Evolutionary conservation across 1,140 invertebrate species (phyloP), one percentile per base, ranked within the genome.

Genomic region (Ptiloglossa arizonensis): DNA sequence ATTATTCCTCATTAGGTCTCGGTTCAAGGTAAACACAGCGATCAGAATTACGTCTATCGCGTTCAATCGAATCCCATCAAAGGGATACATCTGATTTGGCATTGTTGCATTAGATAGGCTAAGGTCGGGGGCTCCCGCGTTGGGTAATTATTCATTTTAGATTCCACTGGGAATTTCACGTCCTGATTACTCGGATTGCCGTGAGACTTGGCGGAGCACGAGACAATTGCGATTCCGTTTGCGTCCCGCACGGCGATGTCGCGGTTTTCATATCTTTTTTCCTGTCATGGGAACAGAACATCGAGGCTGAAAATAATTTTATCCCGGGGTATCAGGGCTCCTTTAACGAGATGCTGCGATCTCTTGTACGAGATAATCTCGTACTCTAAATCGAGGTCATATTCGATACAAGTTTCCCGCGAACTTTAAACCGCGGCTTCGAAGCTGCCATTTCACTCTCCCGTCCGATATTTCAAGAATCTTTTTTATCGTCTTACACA

Each of bases 61-160:
- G 38, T 46, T 35, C 29, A 35, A 67, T 67, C 62, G 27, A 46
- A 48, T 48, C 35, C 15, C 29, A n/a, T 67, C 63, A 74, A 74
- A 74, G 71, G 44, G 38, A 27, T 17, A 41, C 35, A 8, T 32
- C 24, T n/a, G 27, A 74, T 57, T 74, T 22, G 62, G 27, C n/a
- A 27, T 66, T 19, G n/a, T 56, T 56, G 24, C 71, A 44, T 19
- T 22, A 24, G 15, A 29, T 24, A 19, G 56, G n/a, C 38, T 35
- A 57, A 67, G 41, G 35, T 35, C 22, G 27, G 15, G n/a, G 54
- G n/a, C 13, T 44, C 27, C 64, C 27, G 29, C 27, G 5, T 6
- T 56, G 22, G 17, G 29, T 75, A 67, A 67, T 75, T 75, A 75
- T 75, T 75, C 72, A 75, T 41, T 72, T 72, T 38, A 50, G 70